These are phyloP conservation scores for Pristionchus japonicus DNA, from an alignment of 2,888 invertebrate species.

Conservation along the genomic window DNA sequence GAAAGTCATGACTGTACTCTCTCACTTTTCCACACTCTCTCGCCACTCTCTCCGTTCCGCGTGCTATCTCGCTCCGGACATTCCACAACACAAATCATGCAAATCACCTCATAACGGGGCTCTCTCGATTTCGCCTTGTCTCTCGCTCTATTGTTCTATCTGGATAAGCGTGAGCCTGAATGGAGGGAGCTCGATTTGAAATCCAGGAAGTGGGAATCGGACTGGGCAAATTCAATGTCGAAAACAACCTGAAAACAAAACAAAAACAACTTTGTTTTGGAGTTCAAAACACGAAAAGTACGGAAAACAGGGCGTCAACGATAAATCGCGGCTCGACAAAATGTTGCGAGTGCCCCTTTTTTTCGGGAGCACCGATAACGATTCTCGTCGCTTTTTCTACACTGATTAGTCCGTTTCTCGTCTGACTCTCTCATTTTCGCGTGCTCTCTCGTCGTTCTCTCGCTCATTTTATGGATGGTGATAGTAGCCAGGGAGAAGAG, in stretches of 20 bases:
- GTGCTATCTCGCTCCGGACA: not conserved
- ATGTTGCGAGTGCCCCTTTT: not conserved
- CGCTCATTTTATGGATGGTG: not conserved
- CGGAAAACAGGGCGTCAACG: not conserved
- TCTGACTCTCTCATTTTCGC: not conserved
- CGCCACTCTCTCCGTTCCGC: not conserved
- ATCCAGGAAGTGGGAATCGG: not conserved
- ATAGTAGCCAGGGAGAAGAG: not conserved
- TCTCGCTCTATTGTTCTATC: conserved; percentile 7
- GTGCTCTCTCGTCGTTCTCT: not conserved
- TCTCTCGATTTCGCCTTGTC: not conserved
- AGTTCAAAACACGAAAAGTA: not conserved
- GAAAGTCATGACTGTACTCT: not conserved
- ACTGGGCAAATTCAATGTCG: not conserved
- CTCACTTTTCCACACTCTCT: not conserved
- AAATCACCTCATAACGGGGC: conserved; percentile 10
- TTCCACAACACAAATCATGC: conserved; percentile 13
- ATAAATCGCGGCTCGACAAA: not conserved
- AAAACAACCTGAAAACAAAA: not conserved
- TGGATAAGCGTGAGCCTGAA: not conserved
- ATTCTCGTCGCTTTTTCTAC: not conserved
- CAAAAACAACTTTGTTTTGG: not conserved
- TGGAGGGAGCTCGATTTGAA: not conserved
- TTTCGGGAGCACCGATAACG: conserved; percentile 28
- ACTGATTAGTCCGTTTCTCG: not conserved